Conservation (phyloP, 2,113 vertebrate species). For the Platanista minor region DNA sequence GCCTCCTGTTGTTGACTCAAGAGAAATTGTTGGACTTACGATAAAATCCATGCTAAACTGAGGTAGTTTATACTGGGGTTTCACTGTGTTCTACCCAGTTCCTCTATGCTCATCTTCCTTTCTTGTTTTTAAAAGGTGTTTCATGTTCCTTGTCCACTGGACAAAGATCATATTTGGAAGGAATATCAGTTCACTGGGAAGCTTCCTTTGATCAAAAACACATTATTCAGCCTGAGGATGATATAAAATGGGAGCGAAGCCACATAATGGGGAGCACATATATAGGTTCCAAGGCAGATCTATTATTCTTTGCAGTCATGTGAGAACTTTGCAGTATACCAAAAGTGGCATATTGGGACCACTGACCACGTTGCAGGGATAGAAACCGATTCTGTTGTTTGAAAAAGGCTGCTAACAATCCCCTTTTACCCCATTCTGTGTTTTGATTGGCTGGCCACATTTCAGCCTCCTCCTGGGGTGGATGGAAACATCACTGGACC, state of each 20-base stretch:
- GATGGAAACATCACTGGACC: slow-evolving; percentile 35
- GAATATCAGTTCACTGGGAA: not conserved
- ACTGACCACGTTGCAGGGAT: not conserved
- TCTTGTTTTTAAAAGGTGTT: slow-evolving; percentile 19
- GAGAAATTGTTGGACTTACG: not conserved
- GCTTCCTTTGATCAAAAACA: slow-evolving; percentile 28
- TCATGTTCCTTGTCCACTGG: not conserved
- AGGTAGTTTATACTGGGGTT: not conserved
- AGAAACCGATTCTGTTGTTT: slow-evolving; percentile 14
- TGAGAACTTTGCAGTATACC: not conserved
- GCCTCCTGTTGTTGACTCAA: not conserved
- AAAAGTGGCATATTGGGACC: not conserved
- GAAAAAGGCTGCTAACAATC: not conserved
- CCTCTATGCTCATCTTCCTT: slow-evolving; percentile 11
- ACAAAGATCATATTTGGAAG: slow-evolving; percentile 42
- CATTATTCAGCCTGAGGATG: not conserved
- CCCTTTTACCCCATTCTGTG: not conserved
- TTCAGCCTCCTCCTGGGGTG: not conserved
- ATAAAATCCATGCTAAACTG: not conserved
- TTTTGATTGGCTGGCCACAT: slow-evolving; percentile 46
- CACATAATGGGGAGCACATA: not conserved
- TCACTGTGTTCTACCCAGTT: slow-evolving; percentile 18
- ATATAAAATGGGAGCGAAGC: not conserved
- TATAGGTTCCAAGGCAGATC: not conserved
- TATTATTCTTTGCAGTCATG: not conserved